phyloP scores from a whole-genome alignment of 2,888 invertebrate genomes.

The Drosophila tanythrix region DNA sequence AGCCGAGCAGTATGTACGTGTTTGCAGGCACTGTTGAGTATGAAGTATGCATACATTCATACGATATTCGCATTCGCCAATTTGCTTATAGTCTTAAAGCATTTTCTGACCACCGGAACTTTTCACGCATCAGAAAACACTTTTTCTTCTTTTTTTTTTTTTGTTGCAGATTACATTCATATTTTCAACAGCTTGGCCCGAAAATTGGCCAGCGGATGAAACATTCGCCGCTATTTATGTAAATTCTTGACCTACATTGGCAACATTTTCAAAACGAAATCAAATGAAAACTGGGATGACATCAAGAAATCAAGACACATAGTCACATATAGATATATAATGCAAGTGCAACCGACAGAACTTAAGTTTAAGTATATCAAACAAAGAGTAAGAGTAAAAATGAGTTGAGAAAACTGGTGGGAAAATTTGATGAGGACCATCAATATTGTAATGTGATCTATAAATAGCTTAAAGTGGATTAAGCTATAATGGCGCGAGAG shows the following conservation, averaged over 20 bases:
- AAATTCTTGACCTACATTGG: conserved; percentile 54
- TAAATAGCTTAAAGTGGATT: background rate
- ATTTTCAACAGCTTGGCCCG: conserved; percentile 45
- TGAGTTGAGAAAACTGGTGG: background rate
- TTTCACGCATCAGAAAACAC: conserved; percentile 46
- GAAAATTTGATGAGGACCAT: background rate
- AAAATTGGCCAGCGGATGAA: conserved; percentile 45
- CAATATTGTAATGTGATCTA: background rate
- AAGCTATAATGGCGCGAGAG: background rate
- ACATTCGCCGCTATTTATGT: conserved; percentile 50
- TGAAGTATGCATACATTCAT: background rate
- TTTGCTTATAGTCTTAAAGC: conserved; percentile 13
- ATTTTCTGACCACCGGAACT: conserved; percentile 35
- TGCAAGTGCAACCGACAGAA: conserved; percentile 10
- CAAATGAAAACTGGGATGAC: conserved; percentile 9
- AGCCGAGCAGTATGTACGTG: background rate
- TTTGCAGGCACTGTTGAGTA: background rate
- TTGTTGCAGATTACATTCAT: conserved; percentile 43
- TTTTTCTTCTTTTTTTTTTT: background rate
- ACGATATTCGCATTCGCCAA: background rate
- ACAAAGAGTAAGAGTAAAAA: background rate
- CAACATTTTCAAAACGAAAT: conserved; percentile 3
- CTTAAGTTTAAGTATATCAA: background rate
- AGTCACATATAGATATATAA: background rate
- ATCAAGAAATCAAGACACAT: conserved; percentile 7